Conservation (phyloP, 2,113 vertebrate species). For the Turnix velox region DNA sequence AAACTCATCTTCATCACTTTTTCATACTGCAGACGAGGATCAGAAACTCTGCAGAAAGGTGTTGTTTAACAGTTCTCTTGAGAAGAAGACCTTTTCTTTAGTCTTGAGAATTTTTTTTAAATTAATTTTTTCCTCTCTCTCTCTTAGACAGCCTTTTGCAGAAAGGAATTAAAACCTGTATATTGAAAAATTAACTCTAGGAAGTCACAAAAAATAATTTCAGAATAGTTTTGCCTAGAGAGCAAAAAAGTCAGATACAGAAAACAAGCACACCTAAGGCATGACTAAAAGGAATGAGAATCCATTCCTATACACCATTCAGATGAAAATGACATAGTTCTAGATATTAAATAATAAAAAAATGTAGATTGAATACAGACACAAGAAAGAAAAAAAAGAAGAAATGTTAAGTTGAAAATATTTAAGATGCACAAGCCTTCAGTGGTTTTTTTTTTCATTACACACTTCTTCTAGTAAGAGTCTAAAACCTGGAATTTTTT, state of each 20-base stretch:
- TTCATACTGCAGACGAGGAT: neutral
- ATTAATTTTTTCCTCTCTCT: neutral
- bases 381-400: neutral
- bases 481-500: neutral
- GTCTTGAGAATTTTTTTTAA: neutral
- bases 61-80: neutral
- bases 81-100: neutral
- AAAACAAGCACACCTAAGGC: neutral
- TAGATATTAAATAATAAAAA: neutral
- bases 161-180: neutral
- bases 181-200: neutral
- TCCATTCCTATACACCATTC: neutral
- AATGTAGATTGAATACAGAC: neutral
- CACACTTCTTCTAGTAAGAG: neutral
- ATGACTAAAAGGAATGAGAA: neutral
- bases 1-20: neutral
- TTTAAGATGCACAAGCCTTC: neutral
- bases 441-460: neutral
- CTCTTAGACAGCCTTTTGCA: neutral
- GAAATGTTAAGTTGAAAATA: neutral
- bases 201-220: neutral
- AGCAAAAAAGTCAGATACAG: neutral
- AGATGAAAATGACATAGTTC: neutral
- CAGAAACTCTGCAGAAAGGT: neutral
- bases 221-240: neutral